Conservation (phyloP, 2,113 vertebrate genomes). For the Delphinus delphis region DNA sequence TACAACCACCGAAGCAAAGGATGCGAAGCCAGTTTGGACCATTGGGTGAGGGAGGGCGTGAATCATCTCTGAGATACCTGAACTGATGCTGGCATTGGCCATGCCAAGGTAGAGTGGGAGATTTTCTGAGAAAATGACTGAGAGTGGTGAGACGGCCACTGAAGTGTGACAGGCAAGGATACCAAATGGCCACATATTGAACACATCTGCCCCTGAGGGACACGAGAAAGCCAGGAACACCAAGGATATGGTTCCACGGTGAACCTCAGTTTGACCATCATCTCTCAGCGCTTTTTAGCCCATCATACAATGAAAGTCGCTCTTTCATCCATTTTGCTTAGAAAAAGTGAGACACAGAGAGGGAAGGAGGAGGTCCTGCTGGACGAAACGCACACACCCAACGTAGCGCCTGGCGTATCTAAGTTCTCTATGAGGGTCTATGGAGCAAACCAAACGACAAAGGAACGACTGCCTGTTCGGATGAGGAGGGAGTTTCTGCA, state of each 20-base stretch:
- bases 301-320: neutral
- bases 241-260: neutral
- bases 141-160: too few relatives aligned
- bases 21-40: neutral
- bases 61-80: neutral
- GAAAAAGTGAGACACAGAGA: neutral
- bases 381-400: neutral
- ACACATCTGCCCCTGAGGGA: neutral
- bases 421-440: constrained; percentile 44
- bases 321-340: neutral
- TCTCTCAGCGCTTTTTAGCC: neutral
- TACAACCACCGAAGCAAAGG: neutral
- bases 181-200: too few relatives aligned
- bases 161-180: neutral
- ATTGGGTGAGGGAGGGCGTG: neutral
- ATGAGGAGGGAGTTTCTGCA: constrained; percentile 47
- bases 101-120: neutral
- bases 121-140: neutral
- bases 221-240: neutral
- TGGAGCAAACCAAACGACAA: neutral
- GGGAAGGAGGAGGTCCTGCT: neutral
- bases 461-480: constrained; percentile 44
- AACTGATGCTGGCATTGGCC: neutral
- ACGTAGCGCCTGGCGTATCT: neutral
- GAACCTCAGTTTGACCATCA: neutral